phyloP scores from a whole-genome alignment of 2,888 invertebrate genomes.

The Sminthurinus aureus region DNA sequence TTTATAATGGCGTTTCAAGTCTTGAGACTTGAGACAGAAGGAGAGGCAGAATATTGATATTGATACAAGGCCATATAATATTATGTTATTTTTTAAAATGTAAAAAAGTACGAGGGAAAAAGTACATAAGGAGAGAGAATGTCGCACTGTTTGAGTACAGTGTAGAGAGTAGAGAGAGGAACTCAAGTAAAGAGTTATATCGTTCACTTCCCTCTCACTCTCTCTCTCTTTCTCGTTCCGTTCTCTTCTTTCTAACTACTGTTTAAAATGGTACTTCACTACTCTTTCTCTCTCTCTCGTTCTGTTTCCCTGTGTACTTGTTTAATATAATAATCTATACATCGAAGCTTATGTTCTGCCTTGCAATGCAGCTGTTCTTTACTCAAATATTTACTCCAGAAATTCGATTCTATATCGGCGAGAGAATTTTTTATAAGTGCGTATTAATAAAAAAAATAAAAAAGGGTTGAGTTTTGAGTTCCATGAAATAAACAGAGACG shows the following conservation, averaged over 20 bases:
- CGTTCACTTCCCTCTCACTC: slow-evolving; percentile 14
- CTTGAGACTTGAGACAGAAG: too few relatives aligned
- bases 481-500: slow-evolving; percentile 14
- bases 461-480: slow-evolving; percentile 49
- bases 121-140: slow-evolving; percentile 19
- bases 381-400: slow-evolving; percentile 54
- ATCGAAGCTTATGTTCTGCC: slow-evolving; percentile 29
- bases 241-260: slow-evolving; percentile 9
- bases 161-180: not conserved
- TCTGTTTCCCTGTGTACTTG: not conserved
- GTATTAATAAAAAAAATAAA: slow-evolving; percentile 32
- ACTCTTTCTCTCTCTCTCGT: slow-evolving; percentile 4
- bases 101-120: slow-evolving; percentile 13
- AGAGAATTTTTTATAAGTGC: slow-evolving; percentile 43
- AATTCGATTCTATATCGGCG: slow-evolving; percentile 49
- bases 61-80: slow-evolving; percentile 11
- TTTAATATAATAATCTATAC: slow-evolving; percentile 4
- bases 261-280: slow-evolving; percentile 4
- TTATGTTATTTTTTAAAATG: slow-evolving; percentile 1
- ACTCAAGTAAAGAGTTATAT: slow-evolving; percentile 29
- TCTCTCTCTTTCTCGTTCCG: slow-evolving; percentile 16
- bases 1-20: not conserved
- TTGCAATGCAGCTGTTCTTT: slow-evolving; percentile 45
- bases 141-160: slow-evolving; percentile 30
- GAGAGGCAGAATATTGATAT: not conserved